Base-by-base conservation (phyloP, 1,140 invertebrate species). In the Aphelinus certus region DNA sequence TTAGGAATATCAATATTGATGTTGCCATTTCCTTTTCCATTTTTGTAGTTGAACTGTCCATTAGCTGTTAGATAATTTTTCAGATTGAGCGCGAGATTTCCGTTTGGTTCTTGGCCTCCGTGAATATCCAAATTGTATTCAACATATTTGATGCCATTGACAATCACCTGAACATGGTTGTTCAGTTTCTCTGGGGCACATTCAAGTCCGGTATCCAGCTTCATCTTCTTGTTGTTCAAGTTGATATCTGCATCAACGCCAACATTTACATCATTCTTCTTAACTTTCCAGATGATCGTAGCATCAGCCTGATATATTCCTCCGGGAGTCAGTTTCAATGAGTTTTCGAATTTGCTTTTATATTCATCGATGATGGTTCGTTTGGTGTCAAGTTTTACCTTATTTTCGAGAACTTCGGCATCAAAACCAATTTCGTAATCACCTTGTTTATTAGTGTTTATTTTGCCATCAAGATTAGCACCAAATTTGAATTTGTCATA, bases 281-380 rank as follows among this genome's bases (percentile, higher is more conserved):
- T 87, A 1, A 89, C 76, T 48, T 89, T 88, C 78, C 91, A 89
- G 0, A 84, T 83, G 0, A 92, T 83, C 0, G 88, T 86, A n/a
- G 91, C 89, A 6, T 90, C 90, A 0, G 92, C 83, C 77, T 92
- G 89, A 75, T 92, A 91, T 81, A 91, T 92, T 47, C 89, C 90
- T 9, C 91, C 88, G n/a, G 90, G 89, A 5, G 90, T 89, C 1
- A 93, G 69, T 49, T 90, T 88, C 1, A 94, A 62, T 7, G 88
- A 89, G 76, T 92, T 90, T 51, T 89, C 86, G 56, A 91, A 89
- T 75, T 92, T 92, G 46, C 89, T 91, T 79, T 92, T 91, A 5
- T 90, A 88, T 3, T 87, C 85, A 1, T 79, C 87, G 0, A 91
- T 65, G 3, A 91, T 85, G 10, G 90, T 87, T 10, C 91, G 87